A percentile compares a stretch with the other conserved stretches of the same genome.
Conservation (phyloP, 2,113 vertebrate genomes). For the Sterna hirundo region DNA sequence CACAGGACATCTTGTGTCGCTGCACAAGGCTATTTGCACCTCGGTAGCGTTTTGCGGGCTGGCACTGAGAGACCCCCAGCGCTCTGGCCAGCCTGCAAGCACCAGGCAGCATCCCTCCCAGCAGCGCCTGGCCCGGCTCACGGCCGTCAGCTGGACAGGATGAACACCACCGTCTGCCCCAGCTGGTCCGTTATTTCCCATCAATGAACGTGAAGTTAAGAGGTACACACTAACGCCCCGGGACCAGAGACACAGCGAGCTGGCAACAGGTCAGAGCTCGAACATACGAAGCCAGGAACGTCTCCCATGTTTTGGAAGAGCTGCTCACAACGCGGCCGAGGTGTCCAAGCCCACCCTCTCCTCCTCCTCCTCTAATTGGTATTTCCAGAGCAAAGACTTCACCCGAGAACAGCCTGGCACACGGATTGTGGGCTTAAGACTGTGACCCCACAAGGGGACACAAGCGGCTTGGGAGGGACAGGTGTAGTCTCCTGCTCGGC, state of each 20-base stretch:
- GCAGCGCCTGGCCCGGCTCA: not conserved
- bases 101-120: not conserved
- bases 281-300: rapidly evolving
- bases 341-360: not conserved
- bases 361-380: not conserved
- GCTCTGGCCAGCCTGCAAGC: not conserved
- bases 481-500: rapidly evolving
- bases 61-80: not conserved
- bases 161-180: rapidly evolving
- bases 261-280: not conserved
- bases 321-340: not conserved
- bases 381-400: not conserved
- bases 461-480: not conserved
- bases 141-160: no score
- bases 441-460: not conserved
- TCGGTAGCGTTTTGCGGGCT: not conserved
- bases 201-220: not conserved
- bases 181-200: not conserved
- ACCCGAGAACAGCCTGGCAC: not conserved
- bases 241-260: not conserved
- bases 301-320: not conserved
- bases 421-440: not conserved
- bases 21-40: rapidly evolving
- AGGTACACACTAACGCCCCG: rapidly evolving
- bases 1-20: not conserved